Percentiles rank a stretch among this genome's conserved stretches.
phyloP scores from a whole-genome alignment of 2,113 vertebrate species.

The Siniperca knerii region DNA sequence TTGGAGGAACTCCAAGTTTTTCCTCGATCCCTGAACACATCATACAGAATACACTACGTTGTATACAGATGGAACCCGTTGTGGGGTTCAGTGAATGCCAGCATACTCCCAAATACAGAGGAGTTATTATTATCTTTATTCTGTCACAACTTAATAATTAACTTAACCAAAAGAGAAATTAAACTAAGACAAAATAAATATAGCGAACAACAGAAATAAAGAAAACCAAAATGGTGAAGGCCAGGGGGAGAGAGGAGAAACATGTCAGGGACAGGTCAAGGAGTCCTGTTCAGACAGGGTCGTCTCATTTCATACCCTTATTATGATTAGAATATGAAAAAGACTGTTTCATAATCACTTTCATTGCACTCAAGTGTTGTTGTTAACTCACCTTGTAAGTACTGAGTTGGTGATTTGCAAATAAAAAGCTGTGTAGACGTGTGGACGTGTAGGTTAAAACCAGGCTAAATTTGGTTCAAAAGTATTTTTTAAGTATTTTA shows the following conservation, averaged over 20 bases:
- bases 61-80: background rate
- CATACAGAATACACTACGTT: background rate
- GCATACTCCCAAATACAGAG: conserved; percentile 1
- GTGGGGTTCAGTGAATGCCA: background rate
- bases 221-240: background rate
- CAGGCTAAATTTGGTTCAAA: background rate
- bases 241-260: background rate
- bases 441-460: background rate
- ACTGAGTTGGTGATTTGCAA: background rate
- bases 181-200: background rate
- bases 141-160: background rate
- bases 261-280: background rate
- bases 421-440: background rate
- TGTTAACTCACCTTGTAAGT: background rate
- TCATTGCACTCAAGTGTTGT: background rate
- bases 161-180: too few relatives aligned
- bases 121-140: background rate
- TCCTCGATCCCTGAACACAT: conserved; percentile 5
- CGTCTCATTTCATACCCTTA: background rate
- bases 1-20: conserved; percentile 30
- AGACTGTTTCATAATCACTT: background rate
- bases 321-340: background rate
- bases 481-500: background rate
- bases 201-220: background rate
- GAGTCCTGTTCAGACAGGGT: background rate